Evolutionary conservation across 1,140 invertebrate species (phyloP), one percentile per base, ranked within the genome.

Genomic region (Zaprionus camerounensis): DNA sequence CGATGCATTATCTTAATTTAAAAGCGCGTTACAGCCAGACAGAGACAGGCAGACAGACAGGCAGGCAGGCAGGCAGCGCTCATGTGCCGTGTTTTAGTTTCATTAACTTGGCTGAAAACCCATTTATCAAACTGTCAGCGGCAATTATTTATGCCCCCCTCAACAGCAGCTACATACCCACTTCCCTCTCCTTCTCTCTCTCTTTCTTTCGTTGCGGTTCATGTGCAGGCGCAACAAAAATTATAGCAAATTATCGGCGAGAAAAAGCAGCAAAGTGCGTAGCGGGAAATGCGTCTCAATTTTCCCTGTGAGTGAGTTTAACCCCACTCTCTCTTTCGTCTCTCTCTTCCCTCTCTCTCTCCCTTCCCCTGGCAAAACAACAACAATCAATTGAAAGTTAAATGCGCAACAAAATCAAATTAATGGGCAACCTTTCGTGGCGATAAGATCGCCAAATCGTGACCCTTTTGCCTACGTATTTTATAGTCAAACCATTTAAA

Each of bases 121-220:
- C 81, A 90, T 90, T 90, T 82, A 90, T 90, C 85, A 90, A 82
- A 70, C 79, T 90, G 85, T 90, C 85, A 90, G 76, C 81, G 17
- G 64, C 79, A 90, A 90, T 90, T 90, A 90, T 90, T 90, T 90
- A 90, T 84, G 77, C 58, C 67, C 41, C 20, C 46, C 63, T 17
- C 41, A 44, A 5, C 5, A 13, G 1, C 26, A 28, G 26, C 26
- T 6, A 28, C 26, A 5, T 6, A 1, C 26, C 6, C 28, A 31
- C 28, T 31, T 1, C 26, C 26, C 56, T 9, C 28, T 2, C 26
- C 9, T 15, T 1, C 4, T 17, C 31, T 51, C 36, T 11, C 51
- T 5, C 6, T n/a, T 26, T 12, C 26, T 9, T 15, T 9, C 72
- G 57, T 24, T 66, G 74, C 56, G 62, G 17, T 71, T 65, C 53